Evolutionary conservation across 2,797 vertebrate species (phyloP).

Genomic region (Ptychobarbus kaznakovi): DNA sequence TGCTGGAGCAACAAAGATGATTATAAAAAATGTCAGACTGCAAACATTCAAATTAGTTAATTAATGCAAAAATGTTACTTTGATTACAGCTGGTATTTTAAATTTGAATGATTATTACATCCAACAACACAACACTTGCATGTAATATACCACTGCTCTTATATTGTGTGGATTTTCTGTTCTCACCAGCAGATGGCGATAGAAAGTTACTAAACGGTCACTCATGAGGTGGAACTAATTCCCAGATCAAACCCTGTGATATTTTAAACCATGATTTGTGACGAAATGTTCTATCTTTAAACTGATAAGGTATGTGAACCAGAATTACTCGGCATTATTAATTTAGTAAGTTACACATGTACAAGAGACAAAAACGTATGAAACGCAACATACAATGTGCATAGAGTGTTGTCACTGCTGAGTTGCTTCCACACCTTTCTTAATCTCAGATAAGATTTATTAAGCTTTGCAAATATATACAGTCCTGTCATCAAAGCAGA

Average conservation of each 20-base stretch:
- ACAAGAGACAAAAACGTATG: not conserved
- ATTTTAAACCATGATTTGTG: not conserved
- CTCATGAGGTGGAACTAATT: not conserved
- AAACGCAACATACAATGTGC: not conserved
- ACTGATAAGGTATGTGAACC: not conserved
- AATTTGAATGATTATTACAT: not conserved
- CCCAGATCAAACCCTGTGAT: not conserved
- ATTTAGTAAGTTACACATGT: not conserved
- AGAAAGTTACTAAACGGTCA: not conserved
- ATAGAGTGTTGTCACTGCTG: not conserved
- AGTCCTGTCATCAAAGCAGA: slow-evolving; percentile 48
- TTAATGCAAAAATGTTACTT: too few species aligned
- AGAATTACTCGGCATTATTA: not conserved
- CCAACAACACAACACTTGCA: not conserved
- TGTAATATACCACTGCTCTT: too few species aligned
- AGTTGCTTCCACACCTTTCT: slow-evolving; percentile 25
- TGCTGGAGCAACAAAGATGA: not conserved
- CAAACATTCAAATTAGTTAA: not conserved
- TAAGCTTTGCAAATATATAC: slow-evolving; percentile 41
- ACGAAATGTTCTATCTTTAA: not conserved
- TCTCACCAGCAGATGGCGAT: slow-evolving; percentile 7
- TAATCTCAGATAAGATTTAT: slow-evolving; percentile 40
- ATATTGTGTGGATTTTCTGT: not conserved
- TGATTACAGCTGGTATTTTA: not conserved
- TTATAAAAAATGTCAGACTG: not conserved